A percentile compares a stretch with the other conserved stretches of the same genome.
phyloP scores from a whole-genome alignment of 2,113 vertebrate species.

The Semnornis frantzii region DNA sequence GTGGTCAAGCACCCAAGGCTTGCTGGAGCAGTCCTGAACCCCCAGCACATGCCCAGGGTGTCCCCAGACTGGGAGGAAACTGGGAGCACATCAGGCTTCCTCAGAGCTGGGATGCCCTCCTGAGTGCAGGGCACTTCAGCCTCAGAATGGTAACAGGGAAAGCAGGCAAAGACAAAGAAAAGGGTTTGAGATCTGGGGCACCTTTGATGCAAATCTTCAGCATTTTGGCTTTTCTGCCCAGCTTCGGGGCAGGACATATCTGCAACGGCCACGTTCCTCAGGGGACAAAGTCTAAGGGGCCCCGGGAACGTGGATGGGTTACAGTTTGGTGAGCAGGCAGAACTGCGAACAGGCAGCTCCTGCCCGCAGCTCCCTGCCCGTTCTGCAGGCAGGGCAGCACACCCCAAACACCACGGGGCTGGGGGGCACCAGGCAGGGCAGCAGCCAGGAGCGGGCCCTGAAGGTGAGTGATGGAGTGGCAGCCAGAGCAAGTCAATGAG shows the following conservation, averaged over 20 bases:
- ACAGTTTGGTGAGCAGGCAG: not conserved
- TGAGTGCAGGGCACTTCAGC: not conserved
- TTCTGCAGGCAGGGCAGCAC: not conserved
- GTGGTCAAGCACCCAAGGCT: fast-evolving
- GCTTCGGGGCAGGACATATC: not conserved
- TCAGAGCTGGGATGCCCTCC: not conserved
- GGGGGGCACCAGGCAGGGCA: not conserved
- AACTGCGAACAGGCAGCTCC: not conserved
- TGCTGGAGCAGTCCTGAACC: not conserved
- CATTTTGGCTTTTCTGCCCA: not conserved
- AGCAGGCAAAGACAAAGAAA: not conserved
- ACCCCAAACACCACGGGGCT: fast-evolving
- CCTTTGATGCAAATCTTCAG: fast-evolving
- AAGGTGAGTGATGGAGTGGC: fast-evolving
- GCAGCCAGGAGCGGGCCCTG: not conserved
- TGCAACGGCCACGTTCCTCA: not conserved
- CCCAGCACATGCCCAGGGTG: not conserved
- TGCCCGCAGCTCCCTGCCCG: not conserved
- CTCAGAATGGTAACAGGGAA: too few relatives aligned
- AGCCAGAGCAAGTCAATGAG: not conserved
- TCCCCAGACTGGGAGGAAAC: not conserved
- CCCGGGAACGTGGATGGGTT: fast-evolving
- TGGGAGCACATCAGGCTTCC: not conserved
- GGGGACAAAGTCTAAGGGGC: conserved; percentile 44
- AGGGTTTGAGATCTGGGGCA: too few relatives aligned